Evolutionary conservation across 2,797 vertebrate species (phyloP).

Genomic region (Pseudomugil gertrudae): DNA sequence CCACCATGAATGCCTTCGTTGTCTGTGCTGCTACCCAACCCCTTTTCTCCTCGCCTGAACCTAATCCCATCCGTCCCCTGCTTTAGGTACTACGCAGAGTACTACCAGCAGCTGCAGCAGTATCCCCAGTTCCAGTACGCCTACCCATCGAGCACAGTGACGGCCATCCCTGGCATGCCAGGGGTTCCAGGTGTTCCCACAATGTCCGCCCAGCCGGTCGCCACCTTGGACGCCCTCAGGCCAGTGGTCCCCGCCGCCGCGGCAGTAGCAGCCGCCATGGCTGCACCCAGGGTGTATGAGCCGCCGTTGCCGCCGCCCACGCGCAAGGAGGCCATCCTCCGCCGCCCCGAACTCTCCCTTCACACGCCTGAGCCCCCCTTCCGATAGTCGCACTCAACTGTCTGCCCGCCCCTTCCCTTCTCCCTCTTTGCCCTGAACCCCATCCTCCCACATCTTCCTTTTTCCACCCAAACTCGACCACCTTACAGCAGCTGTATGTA

Average conservation of each 20-base stretch:
- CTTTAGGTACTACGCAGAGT: slow-evolving; percentile 79
- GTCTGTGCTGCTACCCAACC: neutral
- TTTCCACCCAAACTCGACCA: slow-evolving; percentile 65
- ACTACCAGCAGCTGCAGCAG: slow-evolving; percentile 85
- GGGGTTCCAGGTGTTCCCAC: slow-evolving; percentile 52
- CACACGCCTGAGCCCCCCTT: slow-evolving; percentile 88
- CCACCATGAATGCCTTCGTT: slow-evolving; percentile 1
- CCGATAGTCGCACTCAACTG: slow-evolving; percentile 81
- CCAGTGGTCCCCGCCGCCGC: slow-evolving; percentile 81
- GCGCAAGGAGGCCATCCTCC: slow-evolving; percentile 87
- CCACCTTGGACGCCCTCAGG: slow-evolving; percentile 83
- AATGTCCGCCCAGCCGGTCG: slow-evolving; percentile 72
- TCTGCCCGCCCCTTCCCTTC: slow-evolving; percentile 40
- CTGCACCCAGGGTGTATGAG: slow-evolving; percentile 82
- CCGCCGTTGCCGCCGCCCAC: slow-evolving; percentile 84
- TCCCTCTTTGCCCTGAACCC: slow-evolving; percentile 54
- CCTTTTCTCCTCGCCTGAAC: neutral
- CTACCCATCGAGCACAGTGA: slow-evolving; percentile 71
- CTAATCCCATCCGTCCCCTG: neutral
- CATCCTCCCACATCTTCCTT: slow-evolving; percentile 43
- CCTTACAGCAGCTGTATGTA: slow-evolving; percentile 73
- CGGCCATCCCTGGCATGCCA: slow-evolving; percentile 70
- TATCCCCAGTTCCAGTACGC: slow-evolving; percentile 85
- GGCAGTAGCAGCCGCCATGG: slow-evolving; percentile 81
- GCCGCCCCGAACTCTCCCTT: slow-evolving; percentile 88